These are phyloP conservation scores for Danio kyathit DNA, from an alignment of 2,797 vertebrate species.

Conservation along the genomic window DNA sequence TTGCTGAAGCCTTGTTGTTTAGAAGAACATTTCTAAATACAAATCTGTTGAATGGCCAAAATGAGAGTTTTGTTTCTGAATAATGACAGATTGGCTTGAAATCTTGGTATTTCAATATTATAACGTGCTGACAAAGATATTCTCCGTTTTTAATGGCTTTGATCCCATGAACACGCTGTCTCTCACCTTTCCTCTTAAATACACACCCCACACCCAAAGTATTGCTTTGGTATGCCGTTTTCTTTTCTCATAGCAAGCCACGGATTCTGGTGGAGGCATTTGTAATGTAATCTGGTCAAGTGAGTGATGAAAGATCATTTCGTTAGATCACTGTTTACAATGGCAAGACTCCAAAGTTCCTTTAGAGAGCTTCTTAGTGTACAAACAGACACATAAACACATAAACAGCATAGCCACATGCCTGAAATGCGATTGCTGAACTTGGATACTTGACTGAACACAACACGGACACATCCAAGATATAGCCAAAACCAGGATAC, in stretches of 20 bases:
- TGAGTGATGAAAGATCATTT: conserved; percentile 48
- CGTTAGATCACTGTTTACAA: conserved; percentile 46
- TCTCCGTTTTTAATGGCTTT: background rate
- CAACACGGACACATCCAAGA: no score
- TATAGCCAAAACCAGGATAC: no score
- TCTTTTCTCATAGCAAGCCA: conserved; percentile 27
- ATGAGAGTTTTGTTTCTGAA: background rate
- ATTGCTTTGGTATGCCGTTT: conserved; percentile 31
- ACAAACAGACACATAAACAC: background rate
- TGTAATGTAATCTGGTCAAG: conserved; percentile 45
- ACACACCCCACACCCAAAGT: conserved; percentile 11
- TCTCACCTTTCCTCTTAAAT: conserved; percentile 8
- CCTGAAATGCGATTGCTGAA: background rate
- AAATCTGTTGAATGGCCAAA: background rate
- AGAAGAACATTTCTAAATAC: background rate
- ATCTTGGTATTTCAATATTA: background rate
- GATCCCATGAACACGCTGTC: background rate
- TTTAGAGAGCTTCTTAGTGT: conserved; percentile 30
- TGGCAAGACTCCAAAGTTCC: conserved; percentile 51
- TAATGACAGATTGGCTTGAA: background rate
- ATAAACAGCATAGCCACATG: conserved; percentile 18
- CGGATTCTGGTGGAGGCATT: conserved; percentile 16
- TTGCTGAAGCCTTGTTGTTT: background rate
- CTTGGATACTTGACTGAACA: no score
- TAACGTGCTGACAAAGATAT: background rate